Evolutionary conservation across 2,797 vertebrate genomes (phyloP), one percentile per base, ranked within the genome.

Genomic region (Gambelia wislizenii): DNA sequence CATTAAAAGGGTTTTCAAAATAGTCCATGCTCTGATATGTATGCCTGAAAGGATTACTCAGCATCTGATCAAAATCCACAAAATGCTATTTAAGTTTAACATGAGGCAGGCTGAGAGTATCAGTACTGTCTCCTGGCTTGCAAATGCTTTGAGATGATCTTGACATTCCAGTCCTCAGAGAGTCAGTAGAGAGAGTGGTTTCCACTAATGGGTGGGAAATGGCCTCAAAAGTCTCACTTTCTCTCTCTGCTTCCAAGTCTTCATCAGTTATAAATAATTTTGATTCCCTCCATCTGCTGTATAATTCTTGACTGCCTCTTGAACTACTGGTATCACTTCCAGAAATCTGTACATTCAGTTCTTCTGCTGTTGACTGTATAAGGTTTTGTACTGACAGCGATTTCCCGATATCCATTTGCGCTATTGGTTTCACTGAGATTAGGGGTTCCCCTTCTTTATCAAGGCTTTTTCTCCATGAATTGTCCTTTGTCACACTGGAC

Each of bases 211-310:
- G 97, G 91, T 96, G 97, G 0, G 97, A 97, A 91, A 97, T 92
- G 94, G 97, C 97, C 94, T 98, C 98, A 74, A 98, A 97, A 96
- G 97, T 97, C 83, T 96, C 96, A 91, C 93, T 92, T 93, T 97
- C 97, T 39, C 95, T 95, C 92, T 97, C 97, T 89, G 96, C 96
- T 94, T 98, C 98, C 91, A 98, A 94, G 95, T 99, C 98, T 95
- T 98, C 97, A 95, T 99, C 98, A n/a, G 98, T 97, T 97, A 99
- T 98, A 95, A 99, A 99, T 94, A 99, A 98, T 96, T 98, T 98
- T 83, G 98, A 98, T 95, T 99, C 98, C 86, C 97, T 98, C 98
- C 98, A 99, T 87, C 97, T 98, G n/a, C 97, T 97, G 89, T 97
- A 97, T 70, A 96, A 92, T 20, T 98, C 97, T 94, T 98, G 98